These are phyloP conservation scores for Eugnorisma glareosa DNA, from an alignment of 2,888 invertebrate genomes.

Conservation along the genomic window DNA sequence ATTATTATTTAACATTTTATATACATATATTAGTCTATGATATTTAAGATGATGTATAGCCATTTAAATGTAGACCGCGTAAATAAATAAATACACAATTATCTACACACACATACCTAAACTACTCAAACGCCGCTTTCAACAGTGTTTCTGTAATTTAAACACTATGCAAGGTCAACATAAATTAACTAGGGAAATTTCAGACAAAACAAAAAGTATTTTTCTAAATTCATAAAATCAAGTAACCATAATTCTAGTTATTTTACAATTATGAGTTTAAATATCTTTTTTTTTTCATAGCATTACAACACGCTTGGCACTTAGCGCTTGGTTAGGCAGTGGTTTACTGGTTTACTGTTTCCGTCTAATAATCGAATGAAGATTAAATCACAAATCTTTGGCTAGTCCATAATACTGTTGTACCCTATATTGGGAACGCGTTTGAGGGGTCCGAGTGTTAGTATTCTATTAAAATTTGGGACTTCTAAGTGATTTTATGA, in stretches of 20 bases:
- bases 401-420: background rate
- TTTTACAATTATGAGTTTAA: background rate
- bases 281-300: background rate
- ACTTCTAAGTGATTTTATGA: conserved; percentile 52
- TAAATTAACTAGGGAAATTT: background rate
- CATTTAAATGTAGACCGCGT: conserved; percentile 39
- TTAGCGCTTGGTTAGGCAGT: too few relatives aligned
- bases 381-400: conserved; percentile 38
- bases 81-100: conserved; percentile 41
- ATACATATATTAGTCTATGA: background rate
- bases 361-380: conserved; percentile 28
- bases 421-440: background rate
- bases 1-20: background rate
- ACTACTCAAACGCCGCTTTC: conserved; percentile 19
- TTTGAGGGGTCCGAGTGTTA: conserved; percentile 12
- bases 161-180: background rate
- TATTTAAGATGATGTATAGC: conserved; percentile 2
- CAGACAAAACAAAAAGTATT: background rate
- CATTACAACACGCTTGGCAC: background rate
- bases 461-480: conserved; percentile 43
- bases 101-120: conserved; percentile 28
- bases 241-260: background rate
- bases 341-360: background rate
- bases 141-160: background rate
- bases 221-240: background rate